A percentile compares a stretch with the other conserved stretches of the same genome.
Conservation (phyloP, 2,888 invertebrate genomes). For the Ametastegia equiseti region DNA sequence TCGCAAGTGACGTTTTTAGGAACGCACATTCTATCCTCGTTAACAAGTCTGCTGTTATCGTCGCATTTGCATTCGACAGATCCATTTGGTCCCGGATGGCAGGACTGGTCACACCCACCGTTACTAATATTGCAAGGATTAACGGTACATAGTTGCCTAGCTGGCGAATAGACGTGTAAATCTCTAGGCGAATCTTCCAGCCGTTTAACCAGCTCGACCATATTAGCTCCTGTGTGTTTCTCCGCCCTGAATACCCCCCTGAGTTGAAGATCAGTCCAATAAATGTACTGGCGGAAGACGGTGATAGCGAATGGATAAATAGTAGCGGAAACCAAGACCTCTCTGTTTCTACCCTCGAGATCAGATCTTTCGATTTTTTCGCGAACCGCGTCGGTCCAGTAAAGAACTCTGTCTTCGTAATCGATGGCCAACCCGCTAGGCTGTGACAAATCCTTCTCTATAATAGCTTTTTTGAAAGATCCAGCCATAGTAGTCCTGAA, state of each 20-base stretch:
- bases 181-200: conserved; percentile 95
- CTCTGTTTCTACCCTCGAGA: conserved; percentile 91
- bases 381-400: conserved; percentile 98
- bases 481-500: conserved; percentile 98
- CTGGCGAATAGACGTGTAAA: conserved; percentile 90
- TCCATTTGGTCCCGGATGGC: conserved; percentile 92
- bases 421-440: conserved; percentile 98
- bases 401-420: conserved; percentile 93
- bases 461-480: conserved; percentile 90
- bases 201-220: conserved; percentile 95
- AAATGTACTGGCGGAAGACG: conserved; percentile 92
- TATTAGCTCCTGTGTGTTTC: conserved; percentile 96
- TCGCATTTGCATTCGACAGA: conserved; percentile 95
- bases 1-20: conserved; percentile 92
- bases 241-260: conserved; percentile 97
- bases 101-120: conserved; percentile 97
- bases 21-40: conserved; percentile 96
- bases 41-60: conserved; percentile 91
- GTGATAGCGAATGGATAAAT: conserved; percentile 98
- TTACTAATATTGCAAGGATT: conserved; percentile 94
- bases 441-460: conserved; percentile 94
- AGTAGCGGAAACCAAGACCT: conserved; percentile 91
- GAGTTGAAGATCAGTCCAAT: conserved; percentile 97
- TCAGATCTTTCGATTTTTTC: conserved; percentile 97
- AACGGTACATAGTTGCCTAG: conserved; percentile 87